A percentile compares a stretch with the other conserved stretches of the same genome.
phyloP scores from a whole-genome alignment of 1,140 invertebrate species.

The Fopius arisanus region DNA sequence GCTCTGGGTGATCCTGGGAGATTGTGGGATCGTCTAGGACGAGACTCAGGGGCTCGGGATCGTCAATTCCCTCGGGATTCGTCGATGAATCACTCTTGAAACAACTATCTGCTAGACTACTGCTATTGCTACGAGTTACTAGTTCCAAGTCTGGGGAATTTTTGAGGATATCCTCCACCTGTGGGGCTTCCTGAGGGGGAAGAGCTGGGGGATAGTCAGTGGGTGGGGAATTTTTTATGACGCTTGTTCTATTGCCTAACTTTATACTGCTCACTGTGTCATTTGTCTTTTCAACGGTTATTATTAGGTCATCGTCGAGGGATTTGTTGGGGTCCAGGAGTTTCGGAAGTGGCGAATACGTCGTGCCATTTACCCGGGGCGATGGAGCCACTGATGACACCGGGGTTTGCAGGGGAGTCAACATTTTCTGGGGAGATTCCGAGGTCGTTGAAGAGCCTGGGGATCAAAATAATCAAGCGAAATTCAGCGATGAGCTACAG shows the following conservation, averaged over 20 bases:
- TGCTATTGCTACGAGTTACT: constrained; percentile 49
- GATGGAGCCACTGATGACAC: constrained; percentile 46
- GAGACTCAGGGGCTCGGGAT: constrained; percentile 51
- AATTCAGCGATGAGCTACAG: too few relatives aligned
- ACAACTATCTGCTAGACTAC: constrained; percentile 52
- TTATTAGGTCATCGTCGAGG: constrained; percentile 47
- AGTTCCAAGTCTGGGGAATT: not conserved
- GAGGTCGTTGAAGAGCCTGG: constrained; percentile 63
- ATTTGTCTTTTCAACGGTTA: constrained; percentile 48
- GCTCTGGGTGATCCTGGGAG: constrained; percentile 34
- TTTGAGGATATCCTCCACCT: not conserved
- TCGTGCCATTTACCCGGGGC: constrained; percentile 51
- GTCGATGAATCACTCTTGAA: constrained; percentile 47
- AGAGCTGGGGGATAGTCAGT: too few relatives aligned
- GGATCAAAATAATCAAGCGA: constrained; percentile 27
- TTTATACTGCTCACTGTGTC: constrained; percentile 50
- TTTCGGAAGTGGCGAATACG: constrained; percentile 27
- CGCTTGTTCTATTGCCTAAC: constrained; percentile 47
- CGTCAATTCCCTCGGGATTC: constrained; percentile 45
- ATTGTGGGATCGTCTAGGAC: constrained; percentile 51
- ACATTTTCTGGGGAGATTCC: constrained; percentile 58
- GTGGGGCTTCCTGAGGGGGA: too few relatives aligned
- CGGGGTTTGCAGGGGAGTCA: constrained; percentile 52
- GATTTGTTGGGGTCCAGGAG: constrained; percentile 18
- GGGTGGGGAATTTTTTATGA: too few relatives aligned